These are phyloP conservation scores for Pardalotus punctatus DNA, from an alignment of 2,113 vertebrate genomes.

Conservation along the genomic window DNA sequence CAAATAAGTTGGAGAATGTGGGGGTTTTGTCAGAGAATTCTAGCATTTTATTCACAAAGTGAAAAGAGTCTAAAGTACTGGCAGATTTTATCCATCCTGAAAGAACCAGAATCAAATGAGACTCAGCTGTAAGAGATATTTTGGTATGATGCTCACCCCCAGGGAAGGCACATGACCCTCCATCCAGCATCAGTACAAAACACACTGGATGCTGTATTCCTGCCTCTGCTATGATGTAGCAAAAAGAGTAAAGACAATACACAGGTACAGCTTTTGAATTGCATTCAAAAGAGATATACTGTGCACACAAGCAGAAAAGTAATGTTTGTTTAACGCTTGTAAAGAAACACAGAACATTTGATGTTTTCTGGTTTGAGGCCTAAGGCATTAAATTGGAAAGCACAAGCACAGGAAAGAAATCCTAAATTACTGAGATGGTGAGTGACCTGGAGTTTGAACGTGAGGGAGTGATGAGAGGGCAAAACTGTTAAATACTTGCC, in stretches of 20 bases:
- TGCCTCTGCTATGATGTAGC: neutral
- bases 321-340: neutral
- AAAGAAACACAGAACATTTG: neutral
- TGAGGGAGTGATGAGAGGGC: neutral
- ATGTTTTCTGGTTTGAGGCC: neutral
- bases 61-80: neutral
- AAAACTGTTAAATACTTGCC: neutral
- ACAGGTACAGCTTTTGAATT: neutral
- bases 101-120: neutral
- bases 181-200: neutral
- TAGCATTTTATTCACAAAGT: neutral
- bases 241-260: neutral
- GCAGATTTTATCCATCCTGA: neutral
- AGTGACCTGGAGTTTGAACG: neutral
- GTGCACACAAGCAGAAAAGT: neutral
- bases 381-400: neutral
- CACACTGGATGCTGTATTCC: neutral
- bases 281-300: neutral
- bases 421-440: neutral
- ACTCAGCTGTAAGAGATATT: neutral
- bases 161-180: neutral
- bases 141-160: neutral
- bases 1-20: neutral
- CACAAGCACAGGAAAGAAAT: neutral
- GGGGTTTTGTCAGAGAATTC: neutral